Conservation (phyloP, 1,140 invertebrate species). For the Drosophila nasuta region DNA sequence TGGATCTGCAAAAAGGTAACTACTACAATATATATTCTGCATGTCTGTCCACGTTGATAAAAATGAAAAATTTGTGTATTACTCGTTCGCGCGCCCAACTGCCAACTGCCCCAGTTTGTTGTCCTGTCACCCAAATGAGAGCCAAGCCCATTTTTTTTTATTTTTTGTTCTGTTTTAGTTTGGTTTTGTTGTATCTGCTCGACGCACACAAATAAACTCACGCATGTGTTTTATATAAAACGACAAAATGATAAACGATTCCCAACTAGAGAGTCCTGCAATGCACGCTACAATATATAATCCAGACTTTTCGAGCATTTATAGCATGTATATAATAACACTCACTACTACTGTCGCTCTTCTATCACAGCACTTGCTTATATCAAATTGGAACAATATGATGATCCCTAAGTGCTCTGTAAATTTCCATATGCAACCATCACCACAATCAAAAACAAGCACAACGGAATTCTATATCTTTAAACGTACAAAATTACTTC, state of each 20-base stretch:
- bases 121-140: slow-evolving; percentile 57
- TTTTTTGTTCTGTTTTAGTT: slow-evolving; percentile 30
- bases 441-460: slow-evolving; percentile 31
- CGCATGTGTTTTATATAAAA: slow-evolving; percentile 65
- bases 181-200: slow-evolving; percentile 31
- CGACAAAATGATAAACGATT: slow-evolving; percentile 72
- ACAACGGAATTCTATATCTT: slow-evolving; percentile 47
- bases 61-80: slow-evolving; percentile 51
- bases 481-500: background rate
- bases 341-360: slow-evolving; percentile 54
- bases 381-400: slow-evolving; percentile 84
- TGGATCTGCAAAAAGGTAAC: slow-evolving; percentile 92
- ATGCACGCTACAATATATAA: slow-evolving; percentile 57
- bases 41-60: background rate
- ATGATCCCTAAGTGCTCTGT: slow-evolving; percentile 74
- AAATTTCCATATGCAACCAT: slow-evolving; percentile 42
- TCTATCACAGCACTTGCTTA: slow-evolving; percentile 84
- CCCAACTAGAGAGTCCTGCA: slow-evolving; percentile 29
- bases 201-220: slow-evolving; percentile 34
- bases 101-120: slow-evolving; percentile 63
- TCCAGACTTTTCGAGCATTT: background rate
- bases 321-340: slow-evolving; percentile 37
- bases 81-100: slow-evolving; percentile 7
- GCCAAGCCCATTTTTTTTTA: slow-evolving; percentile 65
- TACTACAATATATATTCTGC: background rate